These are phyloP conservation scores for Lepidocyrtoides sp. DNA, from an alignment of 2,888 invertebrate species.

Conservation along the genomic window DNA sequence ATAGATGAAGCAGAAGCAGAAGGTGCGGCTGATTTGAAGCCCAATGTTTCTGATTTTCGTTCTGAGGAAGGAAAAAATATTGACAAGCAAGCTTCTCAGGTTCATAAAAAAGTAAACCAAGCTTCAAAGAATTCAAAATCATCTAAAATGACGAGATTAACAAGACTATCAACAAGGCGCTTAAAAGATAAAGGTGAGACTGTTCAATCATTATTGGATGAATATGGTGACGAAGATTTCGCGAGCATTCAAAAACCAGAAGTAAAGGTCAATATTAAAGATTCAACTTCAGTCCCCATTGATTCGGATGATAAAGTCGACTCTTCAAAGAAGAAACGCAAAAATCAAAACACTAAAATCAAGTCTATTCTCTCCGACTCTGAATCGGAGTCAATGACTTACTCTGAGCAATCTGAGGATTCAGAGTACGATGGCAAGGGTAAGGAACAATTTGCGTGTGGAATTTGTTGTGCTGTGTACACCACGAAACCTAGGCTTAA, in stretches of 20 bases:
- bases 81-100: too few species aligned
- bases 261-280: not conserved
- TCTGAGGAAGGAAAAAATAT: not conserved
- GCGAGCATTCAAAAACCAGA: not conserved
- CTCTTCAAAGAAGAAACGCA: not conserved
- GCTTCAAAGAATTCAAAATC: not conserved
- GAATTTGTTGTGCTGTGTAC: conserved; percentile 34
- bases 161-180: not conserved
- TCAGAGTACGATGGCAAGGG: not conserved
- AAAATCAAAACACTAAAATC: not conserved
- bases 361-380: not conserved
- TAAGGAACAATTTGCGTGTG: not conserved
- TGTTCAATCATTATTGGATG: not conserved
- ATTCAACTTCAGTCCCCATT: too few species aligned
- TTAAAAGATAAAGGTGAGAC: not conserved
- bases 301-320: not conserved
- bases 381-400: conserved; percentile 25
- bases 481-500: not conserved
- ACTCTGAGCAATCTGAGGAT: not conserved
- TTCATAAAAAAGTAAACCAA: not conserved
- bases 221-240: not conserved
- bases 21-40: not conserved
- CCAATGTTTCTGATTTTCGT: not conserved
- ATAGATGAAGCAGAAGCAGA: not conserved
- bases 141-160: not conserved